phyloP scores from a whole-genome alignment of 1,140 invertebrate genomes.

The Rhagoletis pomonella region DNA sequence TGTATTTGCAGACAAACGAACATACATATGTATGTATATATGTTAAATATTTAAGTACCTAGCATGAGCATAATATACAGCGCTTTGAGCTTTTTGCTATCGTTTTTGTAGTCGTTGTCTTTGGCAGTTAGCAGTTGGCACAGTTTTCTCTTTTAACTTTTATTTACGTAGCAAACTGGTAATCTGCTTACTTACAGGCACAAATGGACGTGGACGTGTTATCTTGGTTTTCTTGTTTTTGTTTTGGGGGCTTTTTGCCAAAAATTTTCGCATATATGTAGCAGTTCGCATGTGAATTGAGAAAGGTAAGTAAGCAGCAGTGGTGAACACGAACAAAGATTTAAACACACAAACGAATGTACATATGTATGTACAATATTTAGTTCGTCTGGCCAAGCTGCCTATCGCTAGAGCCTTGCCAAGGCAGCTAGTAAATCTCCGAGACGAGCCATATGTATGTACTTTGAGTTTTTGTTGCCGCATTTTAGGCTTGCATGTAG shows the following conservation, averaged over 20 bases:
- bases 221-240: background rate
- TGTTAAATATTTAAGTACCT: background rate
- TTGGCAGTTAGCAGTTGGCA: conserved; percentile 33
- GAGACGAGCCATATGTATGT: background rate
- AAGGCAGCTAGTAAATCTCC: conserved; percentile 5
- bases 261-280: background rate
- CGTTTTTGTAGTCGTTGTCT: background rate
- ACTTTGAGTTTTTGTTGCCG: background rate
- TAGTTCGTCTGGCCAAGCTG: background rate
- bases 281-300: background rate
- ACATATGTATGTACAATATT: background rate
- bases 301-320: background rate
- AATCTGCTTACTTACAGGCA: conserved; percentile 39
- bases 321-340: background rate
- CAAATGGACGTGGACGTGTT: background rate
- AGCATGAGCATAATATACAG: background rate
- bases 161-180: conserved; percentile 48
- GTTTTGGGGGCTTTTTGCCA: background rate
- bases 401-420: background rate
- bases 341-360: background rate
- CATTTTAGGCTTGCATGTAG: background rate
- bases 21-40: background rate
- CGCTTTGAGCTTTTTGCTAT: background rate
- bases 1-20: background rate
- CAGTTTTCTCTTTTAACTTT: conserved; percentile 44